Evolutionary conservation across 30 jellyfish, hydroid and myxozoan genomes (phyloP).

Genomic region (Catostylus mosaicus): DNA sequence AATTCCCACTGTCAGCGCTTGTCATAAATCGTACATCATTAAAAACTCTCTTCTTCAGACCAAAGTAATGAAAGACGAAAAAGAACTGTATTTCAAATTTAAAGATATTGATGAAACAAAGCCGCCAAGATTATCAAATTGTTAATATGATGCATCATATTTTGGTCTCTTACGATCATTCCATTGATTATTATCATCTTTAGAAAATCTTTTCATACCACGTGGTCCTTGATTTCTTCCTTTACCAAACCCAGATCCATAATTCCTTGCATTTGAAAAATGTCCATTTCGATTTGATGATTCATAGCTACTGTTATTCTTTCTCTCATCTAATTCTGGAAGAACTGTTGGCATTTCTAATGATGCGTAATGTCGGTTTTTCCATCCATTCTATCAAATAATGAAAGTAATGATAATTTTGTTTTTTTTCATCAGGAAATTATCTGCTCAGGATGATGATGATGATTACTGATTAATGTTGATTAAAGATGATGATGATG

Average conservation of each 20-base stretch:
- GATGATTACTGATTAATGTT: too few relatives aligned
- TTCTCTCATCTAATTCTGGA: constrained; percentile 85
- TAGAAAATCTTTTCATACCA: constrained; percentile 25
- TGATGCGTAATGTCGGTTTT: constrained; percentile 81
- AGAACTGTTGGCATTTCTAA: constrained; percentile 84
- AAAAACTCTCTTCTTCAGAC: too few relatives aligned
- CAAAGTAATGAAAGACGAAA: not conserved
- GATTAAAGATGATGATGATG: too few relatives aligned
- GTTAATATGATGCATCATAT: constrained; percentile 10
- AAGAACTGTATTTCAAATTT: not conserved
- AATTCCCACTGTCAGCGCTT: too few relatives aligned
- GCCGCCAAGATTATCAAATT: not conserved
- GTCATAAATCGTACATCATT: too few relatives aligned
- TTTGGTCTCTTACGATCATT: constrained; percentile 49
- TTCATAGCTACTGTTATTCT: constrained; percentile 10
- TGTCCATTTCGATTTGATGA: constrained; percentile 30
- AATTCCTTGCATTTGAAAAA: constrained; percentile 1
- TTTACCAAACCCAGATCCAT: constrained; percentile 2
- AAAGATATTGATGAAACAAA: not conserved
- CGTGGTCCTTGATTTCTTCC: constrained; percentile 23
- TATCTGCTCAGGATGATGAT: too few relatives aligned
- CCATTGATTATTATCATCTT: constrained; percentile 1
- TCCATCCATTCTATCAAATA: constrained; percentile 80
- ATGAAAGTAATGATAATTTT: too few relatives aligned
- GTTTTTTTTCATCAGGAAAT: too few relatives aligned